These are phyloP conservation scores for Fissipunctia ypsillon DNA, from an alignment of 2,888 invertebrate species.

Conservation along the genomic window DNA sequence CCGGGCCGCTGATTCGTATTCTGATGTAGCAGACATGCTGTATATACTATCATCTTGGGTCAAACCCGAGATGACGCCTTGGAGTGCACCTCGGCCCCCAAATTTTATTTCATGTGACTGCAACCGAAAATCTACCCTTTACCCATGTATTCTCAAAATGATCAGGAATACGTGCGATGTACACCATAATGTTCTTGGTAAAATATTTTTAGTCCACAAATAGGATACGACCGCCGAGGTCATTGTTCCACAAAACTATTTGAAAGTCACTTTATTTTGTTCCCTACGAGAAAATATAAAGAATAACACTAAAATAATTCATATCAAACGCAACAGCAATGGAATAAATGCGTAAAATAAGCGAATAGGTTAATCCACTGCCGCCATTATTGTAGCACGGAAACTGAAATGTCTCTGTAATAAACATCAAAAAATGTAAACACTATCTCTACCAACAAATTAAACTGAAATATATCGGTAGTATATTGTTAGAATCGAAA, in stretches of 20 bases:
- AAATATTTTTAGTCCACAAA: conserved; percentile 88
- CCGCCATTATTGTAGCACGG: conserved; percentile 90
- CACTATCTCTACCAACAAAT: conserved; percentile 80
- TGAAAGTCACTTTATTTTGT: conserved; percentile 81
- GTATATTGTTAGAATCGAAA: conserved; percentile 57
- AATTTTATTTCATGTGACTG: conserved; percentile 88
- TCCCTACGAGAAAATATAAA: conserved; percentile 83
- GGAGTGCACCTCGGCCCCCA: conserved; percentile 88
- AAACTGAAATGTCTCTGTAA: conserved; percentile 87
- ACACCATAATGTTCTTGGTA: conserved; percentile 84
- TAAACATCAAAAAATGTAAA: conserved; percentile 90
- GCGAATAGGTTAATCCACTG: conserved; percentile 89
- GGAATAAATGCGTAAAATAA: conserved; percentile 79
- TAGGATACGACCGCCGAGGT: conserved; percentile 88
- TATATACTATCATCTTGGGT: conserved; percentile 90
- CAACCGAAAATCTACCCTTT: conserved; percentile 88
- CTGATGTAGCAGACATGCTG: conserved; percentile 90
- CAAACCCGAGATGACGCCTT: conserved; percentile 88
- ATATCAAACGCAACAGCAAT: conserved; percentile 67
- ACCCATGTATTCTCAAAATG: conserved; percentile 82
- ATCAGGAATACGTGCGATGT: conserved; percentile 76
- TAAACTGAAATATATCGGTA: conserved; percentile 60
- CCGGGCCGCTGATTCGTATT: conserved; percentile 89
- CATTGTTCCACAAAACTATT: conserved; percentile 86
- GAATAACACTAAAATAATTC: conserved; percentile 78